Evolutionary conservation across 2,888 invertebrate genomes (phyloP), one percentile per base, ranked within the genome.

Genomic region (Coecobrya sp.): DNA sequence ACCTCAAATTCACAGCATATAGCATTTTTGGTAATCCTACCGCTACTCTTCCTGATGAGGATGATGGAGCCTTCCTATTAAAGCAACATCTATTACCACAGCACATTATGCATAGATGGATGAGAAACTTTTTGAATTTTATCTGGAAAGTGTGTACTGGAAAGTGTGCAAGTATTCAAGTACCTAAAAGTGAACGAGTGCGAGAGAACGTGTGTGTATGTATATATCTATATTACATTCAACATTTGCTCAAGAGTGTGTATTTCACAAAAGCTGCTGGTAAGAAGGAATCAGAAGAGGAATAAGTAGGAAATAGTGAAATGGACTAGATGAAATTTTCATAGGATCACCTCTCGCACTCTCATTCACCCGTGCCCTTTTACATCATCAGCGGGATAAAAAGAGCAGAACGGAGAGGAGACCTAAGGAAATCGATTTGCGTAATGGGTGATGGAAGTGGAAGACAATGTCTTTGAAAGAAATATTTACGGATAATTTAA

Each of bases 401-500:
- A 22, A n/a, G 16, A n/a, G 36, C 16, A 10, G 42, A 19, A 0
- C 7, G 45, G 19, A 25, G 4, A 19, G 19, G 36, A 52, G 30
- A 52, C 76, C 68, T 49, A 36, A 13, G 30, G 65, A 79, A 90
- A 90, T 85, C 90, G 90, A 90, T 90, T 90, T 90, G 59, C 49
- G 85, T 79, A 90, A 90, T 90, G 85, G 76, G 76, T 49, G 55
- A 86, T 73, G 73, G 70, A 70, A 76, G 49, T 76, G 55, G 59
- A 86, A 85, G 85, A 85, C 73, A 76, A 84, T 89, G 89, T 82
- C 89, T 89, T 89, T 68, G 82, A 79, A 89, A 55, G 84, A 84
- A 89, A 89, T 89, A 89, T 84, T 89, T 90, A 90, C 85, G 90
- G 90, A 85, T 90, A 90, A 90, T 90, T 90, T 90, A 90, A 90